Evolutionary conservation across 1,140 invertebrate species (phyloP).

Genomic region (Periplaneta americana): DNA sequence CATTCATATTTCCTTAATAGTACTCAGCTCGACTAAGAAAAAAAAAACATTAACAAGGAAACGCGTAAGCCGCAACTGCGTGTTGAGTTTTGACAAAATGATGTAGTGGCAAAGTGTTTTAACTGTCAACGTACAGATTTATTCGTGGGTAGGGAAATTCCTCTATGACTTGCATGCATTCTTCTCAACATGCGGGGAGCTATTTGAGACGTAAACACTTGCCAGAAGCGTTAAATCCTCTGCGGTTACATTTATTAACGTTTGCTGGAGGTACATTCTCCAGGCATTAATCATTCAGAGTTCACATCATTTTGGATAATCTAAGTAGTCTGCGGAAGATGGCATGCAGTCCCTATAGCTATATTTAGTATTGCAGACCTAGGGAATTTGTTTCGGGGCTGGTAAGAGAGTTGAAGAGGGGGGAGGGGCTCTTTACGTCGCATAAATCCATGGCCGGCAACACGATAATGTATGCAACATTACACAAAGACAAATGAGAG

Average conservation of each 20-base stretch:
- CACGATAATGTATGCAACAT: neutral
- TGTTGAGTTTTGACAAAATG: no score
- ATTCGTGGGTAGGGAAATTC: no score
- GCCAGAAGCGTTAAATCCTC: neutral
- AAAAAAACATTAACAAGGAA: no score
- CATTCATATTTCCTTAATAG: no score
- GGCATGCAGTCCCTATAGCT: neutral
- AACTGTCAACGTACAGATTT: no score
- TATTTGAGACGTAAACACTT: neutral
- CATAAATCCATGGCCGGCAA: neutral
- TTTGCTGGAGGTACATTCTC: neutral
- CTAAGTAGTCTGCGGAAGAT: no score
- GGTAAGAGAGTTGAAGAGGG: neutral
- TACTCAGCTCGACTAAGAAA: no score
- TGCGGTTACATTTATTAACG: neutral
- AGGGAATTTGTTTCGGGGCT: neutral
- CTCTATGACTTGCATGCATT: no score
- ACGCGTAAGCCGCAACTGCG: no score
- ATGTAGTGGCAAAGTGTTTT: no score
- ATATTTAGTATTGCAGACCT: neutral
- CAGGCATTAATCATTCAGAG: neutral
- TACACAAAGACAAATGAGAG: neutral
- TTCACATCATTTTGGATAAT: neutral
- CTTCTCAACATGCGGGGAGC: no score
- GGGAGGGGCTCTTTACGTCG: neutral